phyloP scores from a whole-genome alignment of 92 coral and sea anemone species.

The Porites rus region DNA sequence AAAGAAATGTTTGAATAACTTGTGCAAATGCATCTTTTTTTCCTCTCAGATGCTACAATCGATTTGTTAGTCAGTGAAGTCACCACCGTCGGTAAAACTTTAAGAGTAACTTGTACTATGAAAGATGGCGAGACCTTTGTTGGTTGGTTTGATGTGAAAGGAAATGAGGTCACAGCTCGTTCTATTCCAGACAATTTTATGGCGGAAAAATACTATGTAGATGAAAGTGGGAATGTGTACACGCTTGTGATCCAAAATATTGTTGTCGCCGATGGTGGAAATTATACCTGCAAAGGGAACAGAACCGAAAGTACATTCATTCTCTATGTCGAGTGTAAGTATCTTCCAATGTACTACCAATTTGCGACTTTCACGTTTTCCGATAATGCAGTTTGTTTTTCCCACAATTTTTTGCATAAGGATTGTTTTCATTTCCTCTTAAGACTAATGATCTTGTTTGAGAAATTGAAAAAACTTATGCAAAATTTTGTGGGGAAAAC shows the following conservation, averaged over 20 bases:
- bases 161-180: constrained; percentile 48
- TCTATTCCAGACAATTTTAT: neutral
- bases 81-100: constrained; percentile 82
- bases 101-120: constrained; percentile 57
- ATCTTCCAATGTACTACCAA: neutral
- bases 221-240: constrained; percentile 10
- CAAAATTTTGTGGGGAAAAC: too few species aligned
- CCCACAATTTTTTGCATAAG: too few species aligned
- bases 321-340: constrained; percentile 88
- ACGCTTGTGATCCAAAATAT: constrained; percentile 64
- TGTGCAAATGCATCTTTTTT: too few species aligned
- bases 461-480: too few species aligned
- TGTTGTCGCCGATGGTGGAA: constrained; percentile 78
- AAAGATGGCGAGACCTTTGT: constrained; percentile 51
- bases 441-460: too few species aligned
- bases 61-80: constrained; percentile 49
- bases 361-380: too few species aligned
- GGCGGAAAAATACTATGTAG: constrained; percentile 44
- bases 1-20: too few species aligned
- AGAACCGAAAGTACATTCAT: constrained; percentile 41
- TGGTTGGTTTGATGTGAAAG: constrained; percentile 79
- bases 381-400: too few species aligned
- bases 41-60: constrained; percentile 58
- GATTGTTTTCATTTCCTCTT: too few species aligned
- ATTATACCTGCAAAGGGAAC: constrained; percentile 74